phyloP scores from a whole-genome alignment of 2,113 vertebrate genomes.

The Plecotus auritus region DNA sequence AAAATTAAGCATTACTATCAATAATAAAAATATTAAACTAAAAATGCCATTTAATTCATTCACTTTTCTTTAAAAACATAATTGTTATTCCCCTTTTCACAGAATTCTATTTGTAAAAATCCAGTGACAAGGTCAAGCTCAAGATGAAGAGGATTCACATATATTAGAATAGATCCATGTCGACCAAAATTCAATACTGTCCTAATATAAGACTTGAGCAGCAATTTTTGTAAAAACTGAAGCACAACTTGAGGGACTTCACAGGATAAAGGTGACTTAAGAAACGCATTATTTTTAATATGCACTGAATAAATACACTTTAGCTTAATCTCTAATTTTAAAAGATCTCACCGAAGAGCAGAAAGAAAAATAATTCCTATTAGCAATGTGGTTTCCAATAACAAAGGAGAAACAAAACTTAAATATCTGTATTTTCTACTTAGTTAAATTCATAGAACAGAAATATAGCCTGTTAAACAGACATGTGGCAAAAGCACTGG shows the following conservation, averaged over 20 bases:
- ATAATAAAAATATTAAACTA: slow-evolving; percentile 14
- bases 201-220: neutral
- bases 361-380: slow-evolving; percentile 40
- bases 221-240: slow-evolving; percentile 37
- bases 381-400: neutral
- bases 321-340: slow-evolving; percentile 25
- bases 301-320: slow-evolving; percentile 17
- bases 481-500: slow-evolving; percentile 17
- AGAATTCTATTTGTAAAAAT: slow-evolving; percentile 37
- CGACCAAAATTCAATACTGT: neutral
- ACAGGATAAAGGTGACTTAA: neutral
- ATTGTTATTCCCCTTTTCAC: neutral
- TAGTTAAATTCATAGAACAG: neutral
- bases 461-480: neutral
- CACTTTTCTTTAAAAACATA: slow-evolving; percentile 10
- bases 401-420: slow-evolving; percentile 28
- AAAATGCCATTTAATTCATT: neutral
- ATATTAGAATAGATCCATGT: neutral
- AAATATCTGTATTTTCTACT: neutral
- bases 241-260: slow-evolving; percentile 32
- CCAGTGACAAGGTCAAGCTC: slow-evolving; percentile 11
- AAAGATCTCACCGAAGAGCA: slow-evolving; percentile 33
- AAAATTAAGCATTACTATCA: slow-evolving; percentile 44
- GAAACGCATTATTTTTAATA: slow-evolving; percentile 38
- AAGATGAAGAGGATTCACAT: slow-evolving; percentile 44